Evolutionary conservation across 1,140 invertebrate species (phyloP), one percentile per base, ranked within the genome.

Genomic region (Sipha flava): DNA sequence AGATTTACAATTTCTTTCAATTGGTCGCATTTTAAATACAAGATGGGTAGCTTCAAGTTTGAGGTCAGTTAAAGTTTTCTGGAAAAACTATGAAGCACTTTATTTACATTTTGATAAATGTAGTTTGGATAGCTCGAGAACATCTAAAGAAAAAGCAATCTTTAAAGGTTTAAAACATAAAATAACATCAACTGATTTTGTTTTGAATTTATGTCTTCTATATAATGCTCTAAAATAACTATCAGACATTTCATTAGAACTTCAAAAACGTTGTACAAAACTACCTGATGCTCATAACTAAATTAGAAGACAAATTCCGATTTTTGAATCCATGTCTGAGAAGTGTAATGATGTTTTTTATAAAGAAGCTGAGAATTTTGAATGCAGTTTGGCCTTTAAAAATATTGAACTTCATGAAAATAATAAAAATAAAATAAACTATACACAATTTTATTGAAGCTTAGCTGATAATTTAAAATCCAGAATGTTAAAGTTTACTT

Each of bases 41-140:
- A 64, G 59, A 64, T 64, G 59, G 59, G 59, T 64, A 64, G 29
- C 59, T 64, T 64, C 59, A 37, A 64, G 59, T 64, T 64, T 37
- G n/a, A 64, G 18, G 18, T 64, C 59, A 34, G 59, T 64, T 34
- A 64, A 37, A n/a, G 59, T 31, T 21, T 29, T 64, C 9, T 64
- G 59, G 59, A 64, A 18, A 64, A 37, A 37, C 18, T 64, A 64
- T 37, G 59, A 64, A 37, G 59, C 59, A 31, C 59, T 64, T 64
- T 64, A 10, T 64, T 37, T 37, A 64, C 34, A 64, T 64, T 64
- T 64, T 64, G 18, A 64, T 21, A 16, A 64, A 64, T 37, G 59
- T 64, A 64, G 59, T 64, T n/a, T 34, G n/a, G 59, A 64, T 64
- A n/a, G 3, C 9, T 37, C 31, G 5, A 64, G 59, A 64, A 64